A percentile compares a stretch with the other conserved stretches of the same genome.
These are phyloP conservation scores for Galleria mellonella DNA, from an alignment of 1,140 invertebrate species.

Conservation along the genomic window DNA sequence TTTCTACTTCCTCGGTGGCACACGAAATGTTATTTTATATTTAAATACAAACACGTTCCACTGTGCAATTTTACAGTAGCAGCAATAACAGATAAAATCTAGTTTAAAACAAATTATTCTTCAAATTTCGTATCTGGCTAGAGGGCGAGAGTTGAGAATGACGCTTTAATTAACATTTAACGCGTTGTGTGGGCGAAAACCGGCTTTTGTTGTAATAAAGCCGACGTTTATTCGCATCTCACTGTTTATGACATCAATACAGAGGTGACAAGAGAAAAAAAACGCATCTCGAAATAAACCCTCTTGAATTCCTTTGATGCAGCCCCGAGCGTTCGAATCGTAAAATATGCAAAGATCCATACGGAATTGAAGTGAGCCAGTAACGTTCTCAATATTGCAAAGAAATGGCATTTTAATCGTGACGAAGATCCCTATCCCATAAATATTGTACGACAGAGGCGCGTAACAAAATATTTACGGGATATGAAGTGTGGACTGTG, in stretches of 20 bases:
- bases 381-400: constrained; percentile 51
- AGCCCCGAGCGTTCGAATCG: constrained; percentile 5
- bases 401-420: constrained; percentile 64
- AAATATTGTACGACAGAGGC: constrained; percentile 51
- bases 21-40: no score
- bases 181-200: constrained; percentile 24
- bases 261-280: neutral
- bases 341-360: constrained; percentile 59
- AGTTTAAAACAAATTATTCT: no score
- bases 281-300: constrained; percentile 2
- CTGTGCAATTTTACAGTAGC: no score
- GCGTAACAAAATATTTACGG: constrained; percentile 47
- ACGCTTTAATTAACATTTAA: constrained; percentile 33
- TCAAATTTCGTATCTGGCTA: neutral
- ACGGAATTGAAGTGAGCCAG: constrained; percentile 39
- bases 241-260: neutral
- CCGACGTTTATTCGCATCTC: constrained; percentile 3
- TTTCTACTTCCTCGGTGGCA: no score
- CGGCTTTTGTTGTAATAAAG: constrained; percentile 10
- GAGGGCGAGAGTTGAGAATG: constrained; percentile 14
- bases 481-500: constrained; percentile 19
- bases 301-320: constrained; percentile 25
- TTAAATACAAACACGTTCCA: no score
- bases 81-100: no score
- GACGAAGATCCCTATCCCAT: constrained; percentile 37